Evolutionary conservation across 2,888 invertebrate species (phyloP), one percentile per base, ranked within the genome.

Genomic region (Apodemia zela): DNA sequence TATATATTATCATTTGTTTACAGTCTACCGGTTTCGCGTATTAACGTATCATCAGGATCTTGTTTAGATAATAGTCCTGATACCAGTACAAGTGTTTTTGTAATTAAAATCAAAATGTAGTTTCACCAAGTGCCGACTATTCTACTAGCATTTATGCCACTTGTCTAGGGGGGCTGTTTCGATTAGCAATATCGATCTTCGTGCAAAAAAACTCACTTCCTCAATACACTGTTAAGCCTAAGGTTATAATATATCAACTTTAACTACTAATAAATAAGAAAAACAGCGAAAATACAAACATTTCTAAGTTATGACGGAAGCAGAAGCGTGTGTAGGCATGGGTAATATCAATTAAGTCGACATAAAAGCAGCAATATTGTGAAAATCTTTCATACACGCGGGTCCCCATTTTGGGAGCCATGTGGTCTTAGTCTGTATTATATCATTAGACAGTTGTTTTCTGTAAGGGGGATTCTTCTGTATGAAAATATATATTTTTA

Each of bases 381-480:
- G 51, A 51, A 42, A 51, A 25, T 51, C 51, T 51, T 51, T 51
- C 51, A 51, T 51, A 51, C 15, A 42, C 42, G 51, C 11, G 13
- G 51, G 21, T 21, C 51, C 49, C 33, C 49, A 33, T 29, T 51
- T 35, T 21, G 7, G 33, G 61, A 61, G 21, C 61, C 49, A 49
- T 51, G 51, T 54, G 54, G 54, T 18, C 25, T 15, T 15, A 21
- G 29, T 54, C 54, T 29, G 54, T 29, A 54, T 25, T 54, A 54
- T 54, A 29, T 54, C 54, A 54, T 25, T 54, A 15, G 54, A 54
- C 13, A 15, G 13, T 21, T 13, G 21, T 21, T 51, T 10, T 18
- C 18, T 51, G 49, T 18, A 21, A 10, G 4, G 18, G 18, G 4
- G 21, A 21, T 21, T 51, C 10, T 21, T 21, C 13, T 51, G 25